Percentiles rank a stretch among this genome's conserved stretches.
phyloP scores from a whole-genome alignment of 2,888 invertebrate genomes.

The Athalia rosae region DNA sequence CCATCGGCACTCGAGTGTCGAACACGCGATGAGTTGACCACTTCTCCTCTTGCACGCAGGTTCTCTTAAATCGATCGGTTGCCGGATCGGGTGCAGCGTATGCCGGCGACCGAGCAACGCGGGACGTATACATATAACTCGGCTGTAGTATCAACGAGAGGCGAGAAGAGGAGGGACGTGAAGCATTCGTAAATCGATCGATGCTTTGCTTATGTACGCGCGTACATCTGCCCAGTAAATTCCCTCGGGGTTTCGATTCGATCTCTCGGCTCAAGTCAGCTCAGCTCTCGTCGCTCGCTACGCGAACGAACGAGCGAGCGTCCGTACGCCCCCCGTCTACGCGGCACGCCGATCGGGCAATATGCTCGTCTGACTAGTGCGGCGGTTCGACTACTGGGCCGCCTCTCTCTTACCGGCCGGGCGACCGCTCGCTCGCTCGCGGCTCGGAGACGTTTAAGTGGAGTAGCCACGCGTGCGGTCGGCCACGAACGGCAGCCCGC shows the following conservation, averaged over 20 bases:
- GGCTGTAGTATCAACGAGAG: not conserved
- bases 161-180: not conserved
- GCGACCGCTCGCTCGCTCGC: not conserved
- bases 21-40: conserved; percentile 13
- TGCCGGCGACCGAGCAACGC: conserved; percentile 36
- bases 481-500: not conserved
- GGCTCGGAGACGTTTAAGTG: conserved; percentile 1
- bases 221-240: too few species aligned
- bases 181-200: conserved; percentile 13
- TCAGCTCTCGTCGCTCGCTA: not conserved
- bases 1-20: not conserved
- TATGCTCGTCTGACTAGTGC: conserved; percentile 39
- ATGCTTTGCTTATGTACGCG: conserved; percentile 4
- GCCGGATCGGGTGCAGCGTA: not conserved
- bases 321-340: not conserved
- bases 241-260: conserved; percentile 8
- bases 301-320: conserved; percentile 28
- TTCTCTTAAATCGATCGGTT: conserved; percentile 39
- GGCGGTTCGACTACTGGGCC: conserved; percentile 29
- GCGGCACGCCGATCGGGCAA: conserved; percentile 33
- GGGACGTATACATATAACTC: not conserved
- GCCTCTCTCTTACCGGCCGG: too few species aligned
- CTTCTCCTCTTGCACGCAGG: conserved; percentile 10
- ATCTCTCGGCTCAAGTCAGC: not conserved
- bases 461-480: conserved; percentile 16